phyloP scores from a whole-genome alignment of 2,113 vertebrate genomes.

The Alethe diademata region DNA sequence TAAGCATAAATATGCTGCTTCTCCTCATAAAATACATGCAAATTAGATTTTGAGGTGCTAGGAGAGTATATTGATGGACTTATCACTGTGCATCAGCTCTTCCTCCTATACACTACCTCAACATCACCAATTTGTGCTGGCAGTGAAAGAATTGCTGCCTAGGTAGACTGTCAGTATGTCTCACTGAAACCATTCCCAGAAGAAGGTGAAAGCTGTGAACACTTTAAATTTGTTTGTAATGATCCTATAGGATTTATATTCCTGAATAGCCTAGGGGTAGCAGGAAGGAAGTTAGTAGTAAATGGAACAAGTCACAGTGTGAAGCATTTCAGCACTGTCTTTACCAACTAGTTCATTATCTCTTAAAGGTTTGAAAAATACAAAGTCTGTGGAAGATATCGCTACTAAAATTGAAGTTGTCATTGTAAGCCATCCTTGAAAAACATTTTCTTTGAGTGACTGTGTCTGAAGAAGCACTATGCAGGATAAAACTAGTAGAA shows the following conservation, averaged over 20 bases:
- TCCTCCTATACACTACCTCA: background rate
- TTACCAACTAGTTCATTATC: background rate
- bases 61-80: background rate
- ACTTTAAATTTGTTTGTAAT: background rate
- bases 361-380: slow-evolving; percentile 9
- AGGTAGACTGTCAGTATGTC: background rate
- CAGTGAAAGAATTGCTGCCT: background rate
- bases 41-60: background rate
- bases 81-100: background rate
- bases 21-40: background rate
- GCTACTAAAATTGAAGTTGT: background rate
- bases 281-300: background rate
- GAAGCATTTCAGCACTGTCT: slow-evolving; percentile 13
- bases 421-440: background rate
- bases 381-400: background rate
- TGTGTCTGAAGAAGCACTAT: background rate
- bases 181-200: background rate
- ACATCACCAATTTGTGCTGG: background rate
- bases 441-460: background rate
- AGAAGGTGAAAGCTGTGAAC: background rate
- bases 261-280: background rate
- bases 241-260: background rate
- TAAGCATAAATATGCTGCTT: background rate
- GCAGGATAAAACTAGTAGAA: background rate
- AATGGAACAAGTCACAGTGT: slow-evolving; percentile 47